These are phyloP conservation scores for Melanocharis versteri DNA, from an alignment of 2,113 vertebrate species.

Conservation along the genomic window DNA sequence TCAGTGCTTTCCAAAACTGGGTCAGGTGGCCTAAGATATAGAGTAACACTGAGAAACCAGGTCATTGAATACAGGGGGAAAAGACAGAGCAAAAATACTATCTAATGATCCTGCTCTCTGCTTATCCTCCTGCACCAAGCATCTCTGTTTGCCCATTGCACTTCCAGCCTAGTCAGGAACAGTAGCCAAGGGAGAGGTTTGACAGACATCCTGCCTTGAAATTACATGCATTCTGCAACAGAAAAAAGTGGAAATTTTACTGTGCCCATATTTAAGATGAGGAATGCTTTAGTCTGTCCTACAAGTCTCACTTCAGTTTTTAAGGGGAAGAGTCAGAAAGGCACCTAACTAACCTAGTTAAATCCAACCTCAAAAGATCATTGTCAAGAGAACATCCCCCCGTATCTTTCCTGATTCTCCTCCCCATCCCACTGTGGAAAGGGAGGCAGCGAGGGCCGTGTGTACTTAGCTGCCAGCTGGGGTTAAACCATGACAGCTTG, in stretches of 20 bases:
- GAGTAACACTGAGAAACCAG: neutral
- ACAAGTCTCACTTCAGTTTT: neutral
- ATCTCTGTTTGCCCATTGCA: neutral
- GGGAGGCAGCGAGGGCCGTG: no score
- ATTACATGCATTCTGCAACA: neutral
- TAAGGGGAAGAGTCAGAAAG: neutral
- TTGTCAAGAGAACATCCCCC: neutral
- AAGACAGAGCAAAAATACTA: neutral
- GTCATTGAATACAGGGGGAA: neutral
- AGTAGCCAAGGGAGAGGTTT: neutral
- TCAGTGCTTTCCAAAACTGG: neutral
- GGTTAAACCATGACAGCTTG: neutral
- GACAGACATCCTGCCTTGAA: neutral
- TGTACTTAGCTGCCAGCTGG: neutral
- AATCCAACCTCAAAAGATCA: neutral
- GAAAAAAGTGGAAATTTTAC: neutral
- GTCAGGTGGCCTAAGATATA: neutral
- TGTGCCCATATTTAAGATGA: neutral
- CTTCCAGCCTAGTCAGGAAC: neutral
- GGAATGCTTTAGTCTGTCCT: neutral
- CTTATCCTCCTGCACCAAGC: neutral
- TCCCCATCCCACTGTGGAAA: neutral
- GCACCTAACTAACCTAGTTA: neutral
- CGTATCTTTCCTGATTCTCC: neutral
- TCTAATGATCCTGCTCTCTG: neutral